These are phyloP conservation scores for Caradrina clavipalpis DNA, from an alignment of 2,888 invertebrate genomes.

Conservation along the genomic window DNA sequence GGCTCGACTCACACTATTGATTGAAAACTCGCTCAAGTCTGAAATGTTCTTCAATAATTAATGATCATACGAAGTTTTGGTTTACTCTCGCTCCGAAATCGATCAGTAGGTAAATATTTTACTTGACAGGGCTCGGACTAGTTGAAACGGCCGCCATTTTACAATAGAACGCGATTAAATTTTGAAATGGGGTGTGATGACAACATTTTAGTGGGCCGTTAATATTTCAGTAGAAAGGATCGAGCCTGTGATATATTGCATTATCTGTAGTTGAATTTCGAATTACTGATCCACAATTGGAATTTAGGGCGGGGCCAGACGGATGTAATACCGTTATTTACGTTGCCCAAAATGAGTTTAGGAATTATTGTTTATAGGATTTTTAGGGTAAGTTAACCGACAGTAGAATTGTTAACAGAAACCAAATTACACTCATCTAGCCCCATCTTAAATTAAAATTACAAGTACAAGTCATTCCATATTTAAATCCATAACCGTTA, in stretches of 20 bases:
- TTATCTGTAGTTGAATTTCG: slow-evolving; percentile 43
- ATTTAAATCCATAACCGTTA: slow-evolving; percentile 32
- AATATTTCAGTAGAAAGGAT: slow-evolving; percentile 40
- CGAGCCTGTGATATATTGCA: slow-evolving; percentile 31
- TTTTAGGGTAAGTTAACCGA: neutral
- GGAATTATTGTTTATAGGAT: neutral
- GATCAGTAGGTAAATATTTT: slow-evolving; percentile 58
- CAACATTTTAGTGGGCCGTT: slow-evolving; percentile 34
- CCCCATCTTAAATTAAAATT: neutral
- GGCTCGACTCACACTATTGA: slow-evolving; percentile 34
- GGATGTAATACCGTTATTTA: neutral
- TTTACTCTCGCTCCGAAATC: slow-evolving; percentile 43
- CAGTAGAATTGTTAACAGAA: too few relatives aligned
- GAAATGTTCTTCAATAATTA: slow-evolving; percentile 45
- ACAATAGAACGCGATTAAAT: slow-evolving; percentile 26
- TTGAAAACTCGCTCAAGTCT: slow-evolving; percentile 19
- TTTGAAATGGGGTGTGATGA: slow-evolving; percentile 34
- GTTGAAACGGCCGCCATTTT: slow-evolving; percentile 44
- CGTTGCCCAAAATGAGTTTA: neutral
- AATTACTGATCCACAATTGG: slow-evolving; percentile 11
- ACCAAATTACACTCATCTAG: neutral
- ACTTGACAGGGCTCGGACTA: slow-evolving; percentile 39
- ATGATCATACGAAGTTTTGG: slow-evolving; percentile 46
- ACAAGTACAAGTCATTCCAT: neutral
- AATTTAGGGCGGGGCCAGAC: neutral